Evolutionary conservation across 2,888 invertebrate genomes (phyloP).

Genomic region (Nymphalis c-album): DNA sequence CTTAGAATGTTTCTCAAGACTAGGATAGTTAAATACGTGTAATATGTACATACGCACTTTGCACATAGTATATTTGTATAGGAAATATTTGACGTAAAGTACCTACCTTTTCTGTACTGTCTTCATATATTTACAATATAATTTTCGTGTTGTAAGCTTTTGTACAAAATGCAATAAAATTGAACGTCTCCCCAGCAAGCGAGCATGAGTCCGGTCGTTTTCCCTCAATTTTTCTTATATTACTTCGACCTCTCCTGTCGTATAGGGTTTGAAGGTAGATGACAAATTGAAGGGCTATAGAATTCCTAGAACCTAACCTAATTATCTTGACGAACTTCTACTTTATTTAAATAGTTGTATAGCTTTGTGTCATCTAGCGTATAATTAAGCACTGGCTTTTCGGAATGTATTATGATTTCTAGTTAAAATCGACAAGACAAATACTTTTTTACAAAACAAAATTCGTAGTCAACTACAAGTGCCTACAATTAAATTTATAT

Average conservation of each 20-base stretch:
- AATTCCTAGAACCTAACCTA: background rate
- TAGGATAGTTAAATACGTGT: no score
- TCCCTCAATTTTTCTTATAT: slow-evolving; percentile 31
- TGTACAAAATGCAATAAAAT: slow-evolving; percentile 34
- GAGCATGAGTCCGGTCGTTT: slow-evolving; percentile 31
- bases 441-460: no score
- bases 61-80: background rate
- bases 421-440: no score
- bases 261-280: slow-evolving; percentile 8
- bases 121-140: slow-evolving; percentile 11
- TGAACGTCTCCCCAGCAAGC: slow-evolving; percentile 24
- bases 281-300: slow-evolving; percentile 12
- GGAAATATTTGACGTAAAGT: background rate
- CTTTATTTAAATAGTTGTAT: no score
- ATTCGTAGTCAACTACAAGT: no score
- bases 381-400: no score
- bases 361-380: no score
- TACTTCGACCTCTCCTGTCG: slow-evolving; percentile 23
- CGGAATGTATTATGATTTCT: no score
- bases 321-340: no score
- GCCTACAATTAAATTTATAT: no score
- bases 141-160: slow-evolving; percentile 22
- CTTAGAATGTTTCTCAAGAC: no score
- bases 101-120: background rate
- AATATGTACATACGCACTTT: background rate